These are phyloP conservation scores for Bujurquina vittata DNA, from an alignment of 2,113 vertebrate species.

Conservation along the genomic window DNA sequence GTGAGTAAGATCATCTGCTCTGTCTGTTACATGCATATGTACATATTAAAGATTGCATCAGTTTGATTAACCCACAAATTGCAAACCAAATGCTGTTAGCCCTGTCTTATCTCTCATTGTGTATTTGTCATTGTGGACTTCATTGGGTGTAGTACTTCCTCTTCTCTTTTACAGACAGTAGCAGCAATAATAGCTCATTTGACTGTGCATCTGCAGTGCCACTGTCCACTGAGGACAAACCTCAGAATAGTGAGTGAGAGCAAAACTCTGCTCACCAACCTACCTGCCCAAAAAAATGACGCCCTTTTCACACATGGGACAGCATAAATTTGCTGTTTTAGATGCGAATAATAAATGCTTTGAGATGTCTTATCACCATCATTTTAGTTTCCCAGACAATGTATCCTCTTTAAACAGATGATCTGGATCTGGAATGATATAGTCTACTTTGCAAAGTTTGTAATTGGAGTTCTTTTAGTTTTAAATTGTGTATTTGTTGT, in stretches of 20 bases:
- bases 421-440: neutral
- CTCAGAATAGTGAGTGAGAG: slow-evolving; percentile 92
- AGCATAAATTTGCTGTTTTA: neutral
- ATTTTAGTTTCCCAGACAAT: neutral
- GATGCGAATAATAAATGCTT: neutral
- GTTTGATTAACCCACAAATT: neutral
- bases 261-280: slow-evolving; percentile 65
- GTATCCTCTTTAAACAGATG: neutral
- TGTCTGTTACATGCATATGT: neutral
- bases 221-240: slow-evolving; percentile 87
- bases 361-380: neutral
- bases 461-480: too few species aligned
- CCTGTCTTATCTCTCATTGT: neutral
- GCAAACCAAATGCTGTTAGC: neutral
- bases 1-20: neutral
- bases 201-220: slow-evolving; percentile 85
- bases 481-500: neutral
- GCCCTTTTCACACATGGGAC: slow-evolving; percentile 51
- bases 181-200: slow-evolving; percentile 85
- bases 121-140: neutral
- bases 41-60: neutral
- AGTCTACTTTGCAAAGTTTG: neutral
- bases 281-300: slow-evolving; percentile 23
- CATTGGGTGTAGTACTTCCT: slow-evolving; percentile 59
- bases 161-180: slow-evolving; percentile 90